Evolutionary conservation across 2,888 invertebrate genomes (phyloP), one percentile per base, ranked within the genome.

Genomic region (Drosophila fungiperda): DNA sequence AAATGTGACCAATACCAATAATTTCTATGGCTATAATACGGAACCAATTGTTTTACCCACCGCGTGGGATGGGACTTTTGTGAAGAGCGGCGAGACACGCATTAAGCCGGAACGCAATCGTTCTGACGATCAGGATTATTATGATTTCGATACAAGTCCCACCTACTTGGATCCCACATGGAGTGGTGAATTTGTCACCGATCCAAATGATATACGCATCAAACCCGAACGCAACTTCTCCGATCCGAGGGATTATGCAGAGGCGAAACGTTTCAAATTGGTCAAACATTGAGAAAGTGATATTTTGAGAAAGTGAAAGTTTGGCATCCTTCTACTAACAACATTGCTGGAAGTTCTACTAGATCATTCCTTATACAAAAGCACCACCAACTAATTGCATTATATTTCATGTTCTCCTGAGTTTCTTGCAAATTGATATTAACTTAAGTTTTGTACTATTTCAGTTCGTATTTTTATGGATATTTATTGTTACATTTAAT

Each of bases 1-100:
- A 62, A 91, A 91, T 68, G 83, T 91, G 36, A 93, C 93, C 49
- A 90, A 93, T 52, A 89, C 92, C 17, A 89, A 84, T 20, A 92
- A 93, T 60, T 93, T 93, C 68, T 93, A 92, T 62, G 93, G 92
- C 15, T 92, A 73, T 68, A 85, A 62, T 50, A 90, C 82, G 52
- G 92, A 93, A 38, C 92, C 93, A 38, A 91, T 80, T 63, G 79
- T 92, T 29, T 70, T 93, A 77, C 93, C 93, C 50, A 79, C 92
- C 33, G 80, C 77, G 32, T 93, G 93, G 93, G 92, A 92, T 73
- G 93, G 93, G 8, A 93, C 92, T 11, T 93, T 93, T 66, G 89
- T 90, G 11, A 90, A 90, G 65, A 83, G 91, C 67, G 90, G 87
- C 49, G 93, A 92, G 64, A 83, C 91, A 0, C 83, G 87, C 50